Evolutionary conservation across 2,797 vertebrate genomes (phyloP), one percentile per base, ranked within the genome.

Genomic region (Coregonus suidteri): DNA sequence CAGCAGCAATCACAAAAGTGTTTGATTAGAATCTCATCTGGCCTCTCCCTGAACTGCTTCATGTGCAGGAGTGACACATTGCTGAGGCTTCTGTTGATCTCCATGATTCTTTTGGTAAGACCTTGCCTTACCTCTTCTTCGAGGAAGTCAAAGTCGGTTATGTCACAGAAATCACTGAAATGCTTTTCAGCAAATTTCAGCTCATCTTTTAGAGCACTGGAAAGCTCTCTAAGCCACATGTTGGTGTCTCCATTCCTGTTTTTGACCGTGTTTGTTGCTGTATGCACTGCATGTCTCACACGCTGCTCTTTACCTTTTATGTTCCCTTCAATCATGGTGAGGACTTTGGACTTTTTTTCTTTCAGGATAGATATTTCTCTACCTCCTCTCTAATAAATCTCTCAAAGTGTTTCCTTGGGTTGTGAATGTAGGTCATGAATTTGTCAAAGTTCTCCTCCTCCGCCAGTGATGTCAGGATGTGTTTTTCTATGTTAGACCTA

Each of bases 1-100:
- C 92, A 93, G 84, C 92, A 93, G 84, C 90, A 89, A 0, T 73
- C n/a, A 53, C 89, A 90, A 75, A 93, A 83, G 13, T 92, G 90
- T n/a, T 91, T 79, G 0, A 90, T 90, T 52, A 92, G 83, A 76
- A 91, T 88, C 67, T 91, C 6, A 59, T 88, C 84, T 52, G 90
- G 82, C 3, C 51, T 75, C 53, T 78, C 0, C 4, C 79, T 77
- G 74, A 73, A 86, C 5, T 79, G 56, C 31, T 78, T 30, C 25
- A 91, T 79, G 0, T 77, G 56, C 1, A 89, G 4, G 3, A 83
- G 41, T 35, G 79, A 82, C n/a, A 64, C n/a, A 0, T 37, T 62
- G 2, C 6, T 56, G 30, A 90, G 31, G 1, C 0, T 9, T 1
- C 66, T 16, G 34, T 72, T 81, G 0, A 47, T 47, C 0, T 88